Evolutionary conservation across 2,113 vertebrate genomes (phyloP).

Genomic region (Chroicocephalus ridibundus): DNA sequence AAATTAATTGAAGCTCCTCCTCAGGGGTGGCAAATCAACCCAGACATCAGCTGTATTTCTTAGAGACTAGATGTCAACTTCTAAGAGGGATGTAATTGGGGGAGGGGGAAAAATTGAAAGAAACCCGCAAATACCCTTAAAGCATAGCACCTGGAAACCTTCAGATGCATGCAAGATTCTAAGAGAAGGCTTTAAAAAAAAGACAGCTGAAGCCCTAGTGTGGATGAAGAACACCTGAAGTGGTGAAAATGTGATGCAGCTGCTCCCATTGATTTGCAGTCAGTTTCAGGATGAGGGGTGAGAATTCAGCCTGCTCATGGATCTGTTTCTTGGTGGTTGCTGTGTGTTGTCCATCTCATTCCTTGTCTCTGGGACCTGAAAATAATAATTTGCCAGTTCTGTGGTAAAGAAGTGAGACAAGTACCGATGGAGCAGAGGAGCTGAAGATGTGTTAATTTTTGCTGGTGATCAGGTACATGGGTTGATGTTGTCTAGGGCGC

Average conservation of each 20-base stretch:
- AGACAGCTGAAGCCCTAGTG: background rate
- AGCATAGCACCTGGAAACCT: background rate
- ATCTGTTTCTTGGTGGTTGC: background rate
- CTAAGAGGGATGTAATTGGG: background rate
- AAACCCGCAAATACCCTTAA: background rate
- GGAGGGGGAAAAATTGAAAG: background rate
- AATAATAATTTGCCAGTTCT: background rate
- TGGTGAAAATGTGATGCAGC: background rate
- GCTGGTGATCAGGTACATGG: background rate
- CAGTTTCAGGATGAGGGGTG: background rate
- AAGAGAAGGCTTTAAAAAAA: background rate
- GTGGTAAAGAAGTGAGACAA: background rate
- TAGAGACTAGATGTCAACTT: background rate
- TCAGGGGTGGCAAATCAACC: background rate
- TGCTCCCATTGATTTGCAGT: background rate
- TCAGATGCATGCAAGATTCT: background rate
- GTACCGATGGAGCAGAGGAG: background rate
- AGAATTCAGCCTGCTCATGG: background rate
- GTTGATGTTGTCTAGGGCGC: background rate
- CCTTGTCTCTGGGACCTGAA: background rate
- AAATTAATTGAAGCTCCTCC: background rate
- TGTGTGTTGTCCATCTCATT: accelerated
- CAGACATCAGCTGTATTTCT: background rate
- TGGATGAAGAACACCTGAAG: background rate
- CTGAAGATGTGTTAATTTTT: background rate